phyloP scores from a whole-genome alignment of 92 coral and sea anemone species.

The Metridium senile region DNA sequence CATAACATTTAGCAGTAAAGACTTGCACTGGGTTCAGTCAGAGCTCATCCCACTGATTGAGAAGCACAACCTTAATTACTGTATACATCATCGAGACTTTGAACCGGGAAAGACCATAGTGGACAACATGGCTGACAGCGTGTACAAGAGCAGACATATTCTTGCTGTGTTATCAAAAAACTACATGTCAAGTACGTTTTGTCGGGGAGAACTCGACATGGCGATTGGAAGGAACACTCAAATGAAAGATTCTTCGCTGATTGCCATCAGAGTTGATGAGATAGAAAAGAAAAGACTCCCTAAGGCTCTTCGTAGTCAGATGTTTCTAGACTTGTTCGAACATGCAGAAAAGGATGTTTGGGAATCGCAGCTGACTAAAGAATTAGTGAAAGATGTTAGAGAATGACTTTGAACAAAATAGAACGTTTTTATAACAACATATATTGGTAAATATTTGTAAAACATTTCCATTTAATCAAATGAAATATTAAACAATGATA shows the following conservation, averaged over 20 bases:
- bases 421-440: no score
- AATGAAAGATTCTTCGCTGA: constrained; percentile 64
- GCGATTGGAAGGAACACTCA: constrained; percentile 67
- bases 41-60: constrained; percentile 72
- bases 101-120: constrained; percentile 75
- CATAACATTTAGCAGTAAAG: constrained; percentile 73
- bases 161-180: constrained; percentile 73
- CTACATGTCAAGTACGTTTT: constrained; percentile 68
- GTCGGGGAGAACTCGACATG: constrained; percentile 78
- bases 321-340: constrained; percentile 62
- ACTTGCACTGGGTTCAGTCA: constrained; percentile 68
- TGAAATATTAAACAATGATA: no score
- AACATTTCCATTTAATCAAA: no score
- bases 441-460: no score
- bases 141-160: constrained; percentile 72
- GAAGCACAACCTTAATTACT: constrained; percentile 63
- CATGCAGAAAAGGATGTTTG: constrained; percentile 52
- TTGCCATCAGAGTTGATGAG: constrained; percentile 63
- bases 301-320: constrained; percentile 56
- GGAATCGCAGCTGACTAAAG: constrained; percentile 62
- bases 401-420: no score
- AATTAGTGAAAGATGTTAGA: constrained; percentile 26
- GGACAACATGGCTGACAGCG: constrained; percentile 86
- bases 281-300: constrained; percentile 70
- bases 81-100: constrained; percentile 86